Base-by-base conservation (phyloP, 30 jellyfish, hydroid and myxozoan species). In the Turritopsis rubra region DNA sequence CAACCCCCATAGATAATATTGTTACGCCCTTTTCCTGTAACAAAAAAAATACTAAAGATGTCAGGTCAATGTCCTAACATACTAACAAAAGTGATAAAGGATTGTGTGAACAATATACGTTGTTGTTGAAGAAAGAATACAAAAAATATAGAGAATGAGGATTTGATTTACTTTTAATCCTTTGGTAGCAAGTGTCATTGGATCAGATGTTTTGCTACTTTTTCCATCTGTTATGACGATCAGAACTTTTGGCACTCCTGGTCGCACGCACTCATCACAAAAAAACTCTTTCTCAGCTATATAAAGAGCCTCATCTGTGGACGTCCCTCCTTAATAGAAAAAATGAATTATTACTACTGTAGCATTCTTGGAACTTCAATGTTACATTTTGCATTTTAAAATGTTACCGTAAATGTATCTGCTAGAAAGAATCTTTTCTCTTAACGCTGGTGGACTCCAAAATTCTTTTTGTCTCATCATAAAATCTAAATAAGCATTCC, bases 151-250 rank as follows among this genome's bases (percentile, higher is more conserved):
- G 82, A 66, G 17, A 21, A 24, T 22, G 29, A n/a, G n/a, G n/a
- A n/a, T n/a, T n/a, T 18, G 0, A 72, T 24, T 18, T 30, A 91
- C 97, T 96, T 91, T 91, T 87, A 91, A 76, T 9, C 83, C 79
- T 75, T 83, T 66, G 3, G 90, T 30, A 16, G 92, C 97, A 21
- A 54, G 29, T 31, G 78, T 82, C 74, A 91, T 73, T 27, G 81
- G 88, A 29, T 65, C 89, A 16, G 96, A 84, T 21, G 82, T 73
- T 19, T 66, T 30, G 52, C 79, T 82, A 52, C 96, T 88, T 52
- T 83, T 89, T 16, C 96, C 99, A 71, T 93, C 99, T 3, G 99
- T 93, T 18, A 93, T 80, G 16, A 88, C 96, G 18, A 93, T 66
- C 60, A 93, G 85, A 28, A 88, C 96, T 76, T 88, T 86, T 0